Conservation (phyloP, 2,797 vertebrate genomes). For the Liasis olivaceus region DNA sequence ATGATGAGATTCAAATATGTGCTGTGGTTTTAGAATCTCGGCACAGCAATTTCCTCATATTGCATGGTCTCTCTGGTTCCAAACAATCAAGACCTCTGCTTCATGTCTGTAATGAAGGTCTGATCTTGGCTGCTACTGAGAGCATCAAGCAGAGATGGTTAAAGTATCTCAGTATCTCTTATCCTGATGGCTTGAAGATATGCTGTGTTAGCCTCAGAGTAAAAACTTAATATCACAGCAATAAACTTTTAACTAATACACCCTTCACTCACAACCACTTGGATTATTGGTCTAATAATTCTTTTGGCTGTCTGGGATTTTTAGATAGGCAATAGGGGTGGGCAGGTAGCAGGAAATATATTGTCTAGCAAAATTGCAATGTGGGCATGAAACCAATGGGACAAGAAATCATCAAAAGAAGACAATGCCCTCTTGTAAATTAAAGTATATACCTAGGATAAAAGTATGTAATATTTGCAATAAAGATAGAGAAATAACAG, state of each 20-base stretch:
- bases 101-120: background rate
- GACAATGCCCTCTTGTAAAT: background rate
- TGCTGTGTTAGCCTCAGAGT: background rate
- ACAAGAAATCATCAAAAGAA: background rate
- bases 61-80: background rate
- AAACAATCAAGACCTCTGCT: background rate
- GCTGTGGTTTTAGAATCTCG: background rate
- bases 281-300: background rate
- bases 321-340: background rate
- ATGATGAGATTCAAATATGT: background rate
- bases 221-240: background rate
- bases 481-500: background rate
- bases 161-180: background rate
- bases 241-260: background rate
- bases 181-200: background rate
- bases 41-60: background rate
- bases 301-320: background rate
- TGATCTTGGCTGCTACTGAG: background rate
- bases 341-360: background rate
- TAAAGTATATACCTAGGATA: constrained; percentile 25
- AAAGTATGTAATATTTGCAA: background rate
- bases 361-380: background rate
- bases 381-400: background rate
- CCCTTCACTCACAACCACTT: background rate
- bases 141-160: background rate